phyloP scores from a whole-genome alignment of 2,797 vertebrate genomes.

The Urocyon cinereoargenteus region DNA sequence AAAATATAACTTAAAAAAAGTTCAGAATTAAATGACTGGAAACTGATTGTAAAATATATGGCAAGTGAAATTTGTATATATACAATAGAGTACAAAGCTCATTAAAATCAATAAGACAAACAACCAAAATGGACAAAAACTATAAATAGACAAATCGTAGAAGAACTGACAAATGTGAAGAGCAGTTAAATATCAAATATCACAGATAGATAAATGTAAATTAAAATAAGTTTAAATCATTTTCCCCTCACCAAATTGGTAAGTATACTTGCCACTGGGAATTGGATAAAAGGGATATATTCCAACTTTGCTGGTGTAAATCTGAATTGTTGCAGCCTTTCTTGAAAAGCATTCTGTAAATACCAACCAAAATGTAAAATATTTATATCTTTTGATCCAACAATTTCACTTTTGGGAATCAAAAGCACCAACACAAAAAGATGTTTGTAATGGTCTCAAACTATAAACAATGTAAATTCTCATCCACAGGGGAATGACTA shows the following conservation, averaged over 20 bases:
- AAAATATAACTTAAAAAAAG: neutral
- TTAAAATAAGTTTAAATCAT: constrained; percentile 12
- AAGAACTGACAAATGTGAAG: neutral
- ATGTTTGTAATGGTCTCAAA: neutral
- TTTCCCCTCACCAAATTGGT: neutral
- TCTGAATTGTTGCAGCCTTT: neutral
- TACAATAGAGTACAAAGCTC: neutral
- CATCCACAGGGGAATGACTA: neutral
- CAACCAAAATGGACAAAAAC: neutral
- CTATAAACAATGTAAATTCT: constrained; percentile 4
- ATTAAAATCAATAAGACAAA: constrained; percentile 16
- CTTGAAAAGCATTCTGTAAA: neutral
- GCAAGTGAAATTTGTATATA: neutral
- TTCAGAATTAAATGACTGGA: neutral
- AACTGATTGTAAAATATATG: neutral
- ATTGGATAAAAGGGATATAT: neutral
- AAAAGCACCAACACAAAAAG: constrained; percentile 22
- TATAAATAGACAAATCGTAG: neutral
- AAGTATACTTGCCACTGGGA: neutral
- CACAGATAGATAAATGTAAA: neutral
- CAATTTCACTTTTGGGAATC: neutral
- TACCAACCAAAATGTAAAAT: neutral
- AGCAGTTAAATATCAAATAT: neutral
- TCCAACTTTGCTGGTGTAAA: neutral
- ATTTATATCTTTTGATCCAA: neutral